These are phyloP conservation scores for Aegithalos caudatus DNA, from an alignment of 2,113 vertebrate genomes.

Conservation along the genomic window DNA sequence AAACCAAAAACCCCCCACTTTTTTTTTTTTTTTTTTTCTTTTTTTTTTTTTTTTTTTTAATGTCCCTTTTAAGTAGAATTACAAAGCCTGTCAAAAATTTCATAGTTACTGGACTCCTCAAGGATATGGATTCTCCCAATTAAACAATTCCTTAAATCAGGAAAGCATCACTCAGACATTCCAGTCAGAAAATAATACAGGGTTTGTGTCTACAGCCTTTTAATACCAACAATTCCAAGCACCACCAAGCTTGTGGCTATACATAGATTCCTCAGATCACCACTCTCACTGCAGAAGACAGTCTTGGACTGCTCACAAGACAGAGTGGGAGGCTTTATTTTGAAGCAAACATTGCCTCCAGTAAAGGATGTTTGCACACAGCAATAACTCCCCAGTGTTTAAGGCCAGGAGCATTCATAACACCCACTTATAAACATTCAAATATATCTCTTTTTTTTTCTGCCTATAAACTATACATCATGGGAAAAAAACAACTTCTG, in stretches of 20 bases:
- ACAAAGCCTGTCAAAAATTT: neutral
- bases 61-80: neutral
- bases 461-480: neutral
- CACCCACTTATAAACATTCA: slow-evolving; percentile 29
- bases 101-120: neutral
- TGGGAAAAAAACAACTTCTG: neutral
- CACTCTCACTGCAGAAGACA: neutral
- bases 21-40: neutral
- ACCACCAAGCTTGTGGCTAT: neutral
- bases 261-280: neutral
- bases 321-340: neutral
- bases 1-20: neutral
- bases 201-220: neutral
- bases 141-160: neutral
- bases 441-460: neutral
- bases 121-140: neutral
- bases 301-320: neutral
- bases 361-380: neutral
- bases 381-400: neutral
- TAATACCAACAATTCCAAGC: neutral
- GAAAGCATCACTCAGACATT: neutral
- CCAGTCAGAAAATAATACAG: neutral
- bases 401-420: neutral
- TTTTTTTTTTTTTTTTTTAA: neutral
- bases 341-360: neutral